Evolutionary conservation across 2,888 invertebrate species (phyloP).

Genomic region (Rapana venosa): DNA sequence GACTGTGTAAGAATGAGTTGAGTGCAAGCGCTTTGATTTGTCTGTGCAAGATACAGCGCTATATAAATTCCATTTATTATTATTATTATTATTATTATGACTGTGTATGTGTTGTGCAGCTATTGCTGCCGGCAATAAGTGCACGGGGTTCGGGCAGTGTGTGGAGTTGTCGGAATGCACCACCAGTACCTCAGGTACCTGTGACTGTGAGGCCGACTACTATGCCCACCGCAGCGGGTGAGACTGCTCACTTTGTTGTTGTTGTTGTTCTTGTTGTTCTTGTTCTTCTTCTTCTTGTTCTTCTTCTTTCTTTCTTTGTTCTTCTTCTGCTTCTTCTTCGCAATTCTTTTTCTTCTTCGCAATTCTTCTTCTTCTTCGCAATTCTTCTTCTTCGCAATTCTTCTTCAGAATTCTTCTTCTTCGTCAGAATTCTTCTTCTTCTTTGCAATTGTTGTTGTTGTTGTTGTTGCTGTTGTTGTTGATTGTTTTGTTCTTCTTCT

Average conservation of each 20-base stretch:
- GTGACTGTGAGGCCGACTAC: conserved; percentile 37
- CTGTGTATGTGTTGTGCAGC: too few species aligned
- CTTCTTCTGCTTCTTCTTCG: neutral
- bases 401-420: neutral
- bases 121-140: conserved; percentile 28
- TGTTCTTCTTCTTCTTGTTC: neutral
- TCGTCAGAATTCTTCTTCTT: neutral
- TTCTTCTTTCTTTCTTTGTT: neutral
- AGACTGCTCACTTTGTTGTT: neutral
- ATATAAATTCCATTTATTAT: too few species aligned
- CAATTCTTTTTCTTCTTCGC: neutral
- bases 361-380: neutral
- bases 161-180: conserved; percentile 41
- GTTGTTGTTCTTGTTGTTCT: neutral
- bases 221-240: conserved; percentile 35
- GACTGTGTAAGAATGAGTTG: too few species aligned
- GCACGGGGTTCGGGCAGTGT: conserved; percentile 43
- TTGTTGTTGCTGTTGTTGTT: neutral
- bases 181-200: conserved; percentile 20
- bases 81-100: too few species aligned
- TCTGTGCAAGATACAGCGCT: too few species aligned
- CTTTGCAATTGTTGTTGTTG: neutral
- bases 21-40: too few species aligned
- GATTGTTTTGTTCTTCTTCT: too few species aligned
- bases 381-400: neutral